Base-by-base conservation (phyloP, 2,888 invertebrate genomes). In the Tryphoninae sp. region DNA sequence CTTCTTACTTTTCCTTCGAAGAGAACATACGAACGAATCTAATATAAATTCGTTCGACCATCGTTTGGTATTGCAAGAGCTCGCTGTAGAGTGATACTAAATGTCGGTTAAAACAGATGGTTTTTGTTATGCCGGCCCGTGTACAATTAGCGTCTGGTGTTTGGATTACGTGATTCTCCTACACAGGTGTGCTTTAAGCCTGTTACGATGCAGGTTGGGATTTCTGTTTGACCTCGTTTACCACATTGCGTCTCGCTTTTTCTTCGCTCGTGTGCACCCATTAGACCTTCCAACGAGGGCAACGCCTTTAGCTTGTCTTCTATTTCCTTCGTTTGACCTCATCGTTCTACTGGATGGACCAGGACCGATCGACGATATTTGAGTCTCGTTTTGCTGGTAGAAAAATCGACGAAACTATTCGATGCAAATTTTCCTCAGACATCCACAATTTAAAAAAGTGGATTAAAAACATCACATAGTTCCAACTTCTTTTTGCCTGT, bases 201-300 rank as follows among this genome's bases (percentile, higher is more conserved):
- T 82, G 79, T 82, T 82, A 82, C 79, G 82, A 82, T 80, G 77
- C 62, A 16, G 19, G 33, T 71, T 73, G 77, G 82, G 82, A 73
- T 80, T 77, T 82, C 82, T 74, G 69, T 80, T 77, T 79, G 82
- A 77, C 82, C 82, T 80, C 79, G 73, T 82, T 82, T 71, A 62
- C 55, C 69, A 62, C 69, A 23, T 51, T 40, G 61, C 61, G 62
- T 64, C 62, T 77, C 69, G 19, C 55, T 68, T 67, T 61, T 68
- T 76, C 75, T 68, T 77, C 53, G 58, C 72, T 62, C 68, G 62
- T 26, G 62, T 55, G 55, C 8, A n/a, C 55, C 16, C 19, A 19
- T 76, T 67, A 71, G 26, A 71, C 45, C 49, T 59, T 62, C 77
- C 69, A 59, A 75, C 76, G 49, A 23, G 42, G 76, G 62, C 68